Conservation (phyloP, 2,888 invertebrate genomes). For the Eilema griseolum region DNA sequence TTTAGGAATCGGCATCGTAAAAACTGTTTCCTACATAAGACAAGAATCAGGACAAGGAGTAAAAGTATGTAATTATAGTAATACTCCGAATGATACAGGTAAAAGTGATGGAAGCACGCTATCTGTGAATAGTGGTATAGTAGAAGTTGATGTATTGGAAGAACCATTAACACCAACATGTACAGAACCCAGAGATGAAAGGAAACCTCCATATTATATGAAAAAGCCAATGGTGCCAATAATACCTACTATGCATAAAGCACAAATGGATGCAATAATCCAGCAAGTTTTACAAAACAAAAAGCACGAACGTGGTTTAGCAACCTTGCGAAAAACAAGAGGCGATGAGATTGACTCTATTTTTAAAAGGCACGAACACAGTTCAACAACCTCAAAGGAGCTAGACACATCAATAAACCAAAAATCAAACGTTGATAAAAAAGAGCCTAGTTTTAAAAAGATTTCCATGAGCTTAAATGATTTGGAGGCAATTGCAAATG, state of each 20-base stretch:
- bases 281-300: constrained; percentile 52
- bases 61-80: constrained; percentile 11
- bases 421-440: constrained; percentile 14
- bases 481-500: not conserved
- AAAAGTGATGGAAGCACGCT: constrained; percentile 41
- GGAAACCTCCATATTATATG: constrained; percentile 24
- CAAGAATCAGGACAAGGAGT: constrained; percentile 31
- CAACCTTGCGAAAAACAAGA: constrained; percentile 45
- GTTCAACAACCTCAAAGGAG: constrained; percentile 53
- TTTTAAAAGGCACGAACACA: constrained; percentile 42
- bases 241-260: constrained; percentile 33
- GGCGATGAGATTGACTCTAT: not conserved
- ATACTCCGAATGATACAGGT: constrained; percentile 16
- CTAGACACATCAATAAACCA: not conserved
- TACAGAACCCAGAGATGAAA: constrained; percentile 22
- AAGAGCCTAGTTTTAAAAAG: constrained; percentile 2
- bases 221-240: constrained; percentile 31
- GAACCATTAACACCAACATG: constrained; percentile 34
- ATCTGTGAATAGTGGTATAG: constrained; percentile 39
- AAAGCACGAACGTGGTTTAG: constrained; percentile 44
- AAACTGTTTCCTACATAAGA: constrained; percentile 18
- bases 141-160: constrained; percentile 33
- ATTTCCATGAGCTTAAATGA: not conserved
- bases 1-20: constrained; percentile 7
- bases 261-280: constrained; percentile 56